Base-by-base conservation (phyloP, 2,113 vertebrate genomes). In the human (Homo sapiens) region DNA sequence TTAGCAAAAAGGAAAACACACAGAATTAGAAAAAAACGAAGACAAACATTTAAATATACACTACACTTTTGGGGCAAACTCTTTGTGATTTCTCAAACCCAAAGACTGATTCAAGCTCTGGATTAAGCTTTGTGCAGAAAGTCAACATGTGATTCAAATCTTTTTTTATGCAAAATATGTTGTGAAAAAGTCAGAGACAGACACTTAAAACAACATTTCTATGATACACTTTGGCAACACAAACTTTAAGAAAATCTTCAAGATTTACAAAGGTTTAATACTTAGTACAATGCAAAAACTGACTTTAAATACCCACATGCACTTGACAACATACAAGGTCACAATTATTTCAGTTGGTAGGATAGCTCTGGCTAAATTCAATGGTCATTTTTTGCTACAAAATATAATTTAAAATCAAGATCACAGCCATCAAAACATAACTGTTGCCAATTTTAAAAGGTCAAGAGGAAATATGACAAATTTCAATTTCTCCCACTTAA, bases 1-100 rank as follows among this genome's bases (percentile, higher is more conserved):
- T 99, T 99, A 98, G 99, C 99, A 99, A 99, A 99, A 99, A 99
- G 99, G 99, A 99, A 99, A 99, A 99, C 98, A 99, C 98, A 99
- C 93, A 98, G 95, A 98, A 99, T 99, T 99, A 99, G 99, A 99
- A 98, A 99, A 64, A 98, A 99, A 99, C 98, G 98, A 98, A 98
- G 98, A 99, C 99, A 98, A 98, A 99, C 98, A 99, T 97, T 99
- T 97, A 99, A 98, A 98, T 98, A 98, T 98, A 98, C 88, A 68
- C 98, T 98, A 98, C 97, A 98, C 98, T 98, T 98, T n/a, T 95
- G 95, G 98, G 98, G 97, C 94, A 98, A 98, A 98, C 95, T 93
- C 97, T 98, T 97, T 98, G 95, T 94, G 95, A 98, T 98, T 98
- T 98, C 98, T 98, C 98, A 98, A 96, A 97, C 97, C 97, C 98